Evolutionary conservation across 1,140 invertebrate species (phyloP), one percentile per base, ranked within the genome.

Genomic region (Rhagoletis pomonella): DNA sequence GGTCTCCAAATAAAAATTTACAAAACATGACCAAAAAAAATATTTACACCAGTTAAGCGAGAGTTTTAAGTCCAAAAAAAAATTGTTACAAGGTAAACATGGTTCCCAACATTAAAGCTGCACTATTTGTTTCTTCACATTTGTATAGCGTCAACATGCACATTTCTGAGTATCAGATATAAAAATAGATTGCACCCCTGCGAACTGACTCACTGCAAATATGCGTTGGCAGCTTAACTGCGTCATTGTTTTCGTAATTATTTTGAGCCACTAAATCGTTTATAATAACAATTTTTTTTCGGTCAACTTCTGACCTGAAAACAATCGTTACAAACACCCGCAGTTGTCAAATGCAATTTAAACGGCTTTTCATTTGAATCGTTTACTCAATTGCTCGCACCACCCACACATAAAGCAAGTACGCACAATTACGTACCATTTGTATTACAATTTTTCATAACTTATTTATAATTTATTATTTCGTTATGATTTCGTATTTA

Each of bases 261-360:
- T 67, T 19, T 39, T 10, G 12, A 19, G 12, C 29, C 29, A 29
- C 29, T 39, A 67, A 67, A 42, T 10, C 1, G 10, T 29, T 67
- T 12, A 39, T 29, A 29, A 29, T 29, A 29, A 29, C 6, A 29
- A 9, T 67, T 39, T 0, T 9, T 67, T 67, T 67, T 12, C 39
- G 50, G 50, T 10, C 50, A 2, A 55, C 5, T 55, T 55, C 10
- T 55, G 50, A 55, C 10, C 50, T 55, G 50, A 19, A 47, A 47
- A 42, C 4, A 73, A 73, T 0, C 0, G 44, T 47, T 4, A 73
- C 14, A 44, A 17, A n/a, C 14, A 14, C 67, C 42, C 42, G 4
- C 42, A 73, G 3, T 2, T 73, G 67, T 73, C 67, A 73, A 14
- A 47, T 73, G 67, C 42, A n/a, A 73, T 44, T 73, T 73, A 47